Evolutionary conservation across 2,888 invertebrate species (phyloP), one percentile per base, ranked within the genome.

Genomic region (Patella ulyssiponensis): DNA sequence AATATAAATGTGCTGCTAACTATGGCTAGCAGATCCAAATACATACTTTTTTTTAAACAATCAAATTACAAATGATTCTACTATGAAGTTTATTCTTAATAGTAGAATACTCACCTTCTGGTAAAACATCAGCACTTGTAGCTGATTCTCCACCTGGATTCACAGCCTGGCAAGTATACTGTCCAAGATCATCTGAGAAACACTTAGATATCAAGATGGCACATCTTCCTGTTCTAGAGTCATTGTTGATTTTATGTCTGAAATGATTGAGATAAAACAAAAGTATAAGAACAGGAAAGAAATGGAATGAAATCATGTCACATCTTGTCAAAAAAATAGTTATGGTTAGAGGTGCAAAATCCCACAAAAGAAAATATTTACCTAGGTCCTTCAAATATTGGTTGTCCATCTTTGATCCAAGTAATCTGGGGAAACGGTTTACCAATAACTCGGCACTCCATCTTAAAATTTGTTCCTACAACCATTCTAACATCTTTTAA

Each of bases 181-280:
- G 94, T 64, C 96, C 97, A 75, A 95, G 95, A 79, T 95, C 95
- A 1, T 96, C 96, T 9, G 86, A 84, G 54, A 80, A 77, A 76
- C 87, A 97, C 91, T 96, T 95, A 92, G 96, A 96, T 90, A 99
- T 98, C 87, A 96, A 95, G 88, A 99, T 94, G 81, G 96, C 96
- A 85, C 97, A 96, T 84, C 95, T 95, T 76, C 98, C 98, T 84
- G 96, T 96, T 91, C 95, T 83, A 73, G 89, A 87, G 81, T 91
- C 90, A 74, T 88, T 86, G 9, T 86, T 88, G 11, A 91, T 88
- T 78, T 84, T 87, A 81, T 90, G 89, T 84, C 90, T 90, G 80
- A 14, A 82, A 77, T 78, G 74, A n/a, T 4, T 33, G 74, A 44
- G 44, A 44, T 44, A 44, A 44, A 44, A 44, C 44, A 7, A 9